phyloP scores from a whole-genome alignment of 1,140 invertebrate species.

The Eumaeus atala region DNA sequence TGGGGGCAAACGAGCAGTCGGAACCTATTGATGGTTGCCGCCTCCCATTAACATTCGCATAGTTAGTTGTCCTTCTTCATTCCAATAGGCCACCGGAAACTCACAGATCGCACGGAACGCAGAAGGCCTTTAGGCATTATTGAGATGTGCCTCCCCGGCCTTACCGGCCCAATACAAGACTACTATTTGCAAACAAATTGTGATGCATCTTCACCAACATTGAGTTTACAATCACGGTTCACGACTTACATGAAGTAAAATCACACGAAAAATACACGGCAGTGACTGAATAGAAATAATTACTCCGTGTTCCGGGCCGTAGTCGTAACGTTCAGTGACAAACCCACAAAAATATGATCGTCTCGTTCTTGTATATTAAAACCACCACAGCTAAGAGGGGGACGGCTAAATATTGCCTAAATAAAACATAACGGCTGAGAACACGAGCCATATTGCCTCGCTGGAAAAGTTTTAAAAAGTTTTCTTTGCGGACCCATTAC shows the following conservation, averaged over 20 bases:
- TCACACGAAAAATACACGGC: slow-evolving; percentile 66
- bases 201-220: no score
- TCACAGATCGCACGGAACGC: no score
- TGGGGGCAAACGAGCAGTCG: no score
- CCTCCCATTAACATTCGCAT: no score
- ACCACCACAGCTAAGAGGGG: slow-evolving; percentile 33
- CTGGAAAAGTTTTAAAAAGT: slow-evolving; percentile 76
- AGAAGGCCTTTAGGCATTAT: no score
- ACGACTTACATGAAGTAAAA: slow-evolving; percentile 44
- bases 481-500: slow-evolving; percentile 75
- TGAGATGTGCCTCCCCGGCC: no score
- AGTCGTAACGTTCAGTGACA: slow-evolving; percentile 43
- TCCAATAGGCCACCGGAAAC: no score
- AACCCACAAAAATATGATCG: slow-evolving; percentile 37
- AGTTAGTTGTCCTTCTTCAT: no score
- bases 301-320: slow-evolving; percentile 71
- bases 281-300: slow-evolving; percentile 73
- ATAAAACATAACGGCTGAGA: slow-evolving; percentile 73
- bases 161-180: no score
- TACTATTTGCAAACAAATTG: no score
- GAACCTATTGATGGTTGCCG: no score
- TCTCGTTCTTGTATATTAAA: slow-evolving; percentile 35
- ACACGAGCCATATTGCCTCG: slow-evolving; percentile 75
- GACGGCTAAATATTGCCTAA: slow-evolving; percentile 64
- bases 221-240: no score